Percentiles rank a stretch among this genome's conserved stretches.
phyloP scores from a whole-genome alignment of 2,113 vertebrate species.

The Spea multiplicata region DNA sequence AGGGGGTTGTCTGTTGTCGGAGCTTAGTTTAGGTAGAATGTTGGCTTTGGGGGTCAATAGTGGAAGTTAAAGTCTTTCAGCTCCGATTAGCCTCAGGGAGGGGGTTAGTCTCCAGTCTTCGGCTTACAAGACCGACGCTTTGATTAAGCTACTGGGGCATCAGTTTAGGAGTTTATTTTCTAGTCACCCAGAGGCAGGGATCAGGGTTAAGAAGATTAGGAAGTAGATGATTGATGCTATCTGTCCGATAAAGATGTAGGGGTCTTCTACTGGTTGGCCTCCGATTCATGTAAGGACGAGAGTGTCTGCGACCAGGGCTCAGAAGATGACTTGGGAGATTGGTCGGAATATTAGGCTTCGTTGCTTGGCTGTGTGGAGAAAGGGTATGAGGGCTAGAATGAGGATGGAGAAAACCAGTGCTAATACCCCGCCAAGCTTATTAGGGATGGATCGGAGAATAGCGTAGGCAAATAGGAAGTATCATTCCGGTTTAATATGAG shows the following conservation, averaged over 20 bases:
- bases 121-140: too few species aligned
- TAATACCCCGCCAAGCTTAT: constrained; percentile 42
- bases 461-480: constrained; percentile 40
- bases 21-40: too few species aligned
- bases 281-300: constrained; percentile 27
- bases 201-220: not conserved
- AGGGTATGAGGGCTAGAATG: not conserved
- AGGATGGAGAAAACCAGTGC: constrained; percentile 17
- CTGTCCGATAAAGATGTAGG: constrained; percentile 31
- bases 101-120: too few species aligned
- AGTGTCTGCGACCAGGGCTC: not conserved
- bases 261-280: constrained; percentile 31
- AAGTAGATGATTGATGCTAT: constrained; percentile 26
- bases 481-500: constrained; percentile 24
- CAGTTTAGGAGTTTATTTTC: constrained; percentile 40
- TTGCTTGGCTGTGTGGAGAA: constrained; percentile 44
- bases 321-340: constrained; percentile 37
- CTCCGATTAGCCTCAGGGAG: too few species aligned
- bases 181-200: not conserved
- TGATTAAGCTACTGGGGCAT: too few species aligned
- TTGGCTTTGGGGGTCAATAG: too few species aligned
- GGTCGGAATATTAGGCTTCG: constrained; percentile 13
- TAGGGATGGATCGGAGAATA: constrained; percentile 42
- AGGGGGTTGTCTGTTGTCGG: too few species aligned
- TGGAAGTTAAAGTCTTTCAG: too few species aligned